Percentiles rank a stretch among this genome's conserved stretches.
Evolutionary conservation across 2,113 vertebrate genomes (phyloP).

Genomic region (Calonectris borealis): DNA sequence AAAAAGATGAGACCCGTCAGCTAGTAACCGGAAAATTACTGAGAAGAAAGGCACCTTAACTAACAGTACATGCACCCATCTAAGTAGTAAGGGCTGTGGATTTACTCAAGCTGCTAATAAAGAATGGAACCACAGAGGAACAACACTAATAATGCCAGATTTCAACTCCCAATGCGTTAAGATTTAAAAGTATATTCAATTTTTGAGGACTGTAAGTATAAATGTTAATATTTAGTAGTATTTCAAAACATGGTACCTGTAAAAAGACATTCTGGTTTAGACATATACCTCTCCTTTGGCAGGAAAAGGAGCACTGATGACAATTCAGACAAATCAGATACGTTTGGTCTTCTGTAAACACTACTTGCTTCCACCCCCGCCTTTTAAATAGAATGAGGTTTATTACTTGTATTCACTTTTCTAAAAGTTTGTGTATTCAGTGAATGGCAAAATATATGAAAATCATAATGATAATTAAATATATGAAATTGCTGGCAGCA

Average conservation of each 20-base stretch:
- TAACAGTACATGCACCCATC: background rate
- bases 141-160: background rate
- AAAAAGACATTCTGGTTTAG: background rate
- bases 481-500: background rate
- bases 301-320: background rate
- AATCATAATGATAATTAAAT: background rate
- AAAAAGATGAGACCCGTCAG: background rate
- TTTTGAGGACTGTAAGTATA: background rate
- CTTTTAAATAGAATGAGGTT: background rate
- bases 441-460: background rate
- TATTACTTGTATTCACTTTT: background rate
- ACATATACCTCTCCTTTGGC: background rate
- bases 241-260: background rate
- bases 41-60: background rate
- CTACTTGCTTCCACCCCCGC: fast-evolving
- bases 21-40: background rate
- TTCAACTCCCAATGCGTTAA: background rate
- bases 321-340: background rate
- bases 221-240: background rate
- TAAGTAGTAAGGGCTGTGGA: background rate
- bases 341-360: background rate
- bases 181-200: background rate
- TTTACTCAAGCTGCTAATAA: background rate
- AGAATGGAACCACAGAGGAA: background rate
- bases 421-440: background rate